These are phyloP conservation scores for Paralichthys olivaceus DNA, from an alignment of 2,113 vertebrate species.

Conservation along the genomic window DNA sequence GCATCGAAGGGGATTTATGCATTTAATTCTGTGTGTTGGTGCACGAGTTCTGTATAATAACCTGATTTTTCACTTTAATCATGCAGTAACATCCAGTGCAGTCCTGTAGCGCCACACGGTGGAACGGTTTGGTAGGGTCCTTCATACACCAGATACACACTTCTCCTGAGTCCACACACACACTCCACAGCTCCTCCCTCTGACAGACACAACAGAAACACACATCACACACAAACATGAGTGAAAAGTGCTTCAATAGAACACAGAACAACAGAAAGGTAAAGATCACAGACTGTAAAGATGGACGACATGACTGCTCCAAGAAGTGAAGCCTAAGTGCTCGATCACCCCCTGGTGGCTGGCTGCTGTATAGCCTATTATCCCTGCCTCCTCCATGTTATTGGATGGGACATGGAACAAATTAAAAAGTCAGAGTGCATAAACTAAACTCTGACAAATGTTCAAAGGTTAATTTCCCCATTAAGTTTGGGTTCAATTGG, in stretches of 20 bases:
- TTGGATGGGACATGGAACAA: too few species aligned
- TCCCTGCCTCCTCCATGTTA: too few species aligned
- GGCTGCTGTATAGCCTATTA: too few species aligned
- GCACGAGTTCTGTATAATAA: constrained; percentile 43
- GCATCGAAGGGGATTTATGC: neutral
- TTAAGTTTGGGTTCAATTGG: too few species aligned
- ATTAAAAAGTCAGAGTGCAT: too few species aligned
- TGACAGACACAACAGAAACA: constrained; percentile 53
- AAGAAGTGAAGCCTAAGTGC: too few species aligned
- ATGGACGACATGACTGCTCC: too few species aligned
- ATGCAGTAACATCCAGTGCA: constrained; percentile 89
- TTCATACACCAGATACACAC: constrained; percentile 86
- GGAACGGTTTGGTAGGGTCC: constrained; percentile 75
- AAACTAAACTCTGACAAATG: too few species aligned
- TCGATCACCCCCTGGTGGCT: too few species aligned
- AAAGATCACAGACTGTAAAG: too few species aligned
- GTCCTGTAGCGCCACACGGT: constrained; percentile 87
- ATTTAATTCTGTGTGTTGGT: neutral
- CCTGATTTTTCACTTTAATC: constrained; percentile 94
- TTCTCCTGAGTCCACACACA: constrained; percentile 76
- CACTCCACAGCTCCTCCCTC: constrained; percentile 88
- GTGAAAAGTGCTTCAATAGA: neutral
- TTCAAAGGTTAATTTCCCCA: too few species aligned
- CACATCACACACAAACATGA: neutral
- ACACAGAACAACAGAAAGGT: neutral